Evolutionary conservation across 2,113 vertebrate species (phyloP).

Genomic region (Oncorhynchus mykiss): DNA sequence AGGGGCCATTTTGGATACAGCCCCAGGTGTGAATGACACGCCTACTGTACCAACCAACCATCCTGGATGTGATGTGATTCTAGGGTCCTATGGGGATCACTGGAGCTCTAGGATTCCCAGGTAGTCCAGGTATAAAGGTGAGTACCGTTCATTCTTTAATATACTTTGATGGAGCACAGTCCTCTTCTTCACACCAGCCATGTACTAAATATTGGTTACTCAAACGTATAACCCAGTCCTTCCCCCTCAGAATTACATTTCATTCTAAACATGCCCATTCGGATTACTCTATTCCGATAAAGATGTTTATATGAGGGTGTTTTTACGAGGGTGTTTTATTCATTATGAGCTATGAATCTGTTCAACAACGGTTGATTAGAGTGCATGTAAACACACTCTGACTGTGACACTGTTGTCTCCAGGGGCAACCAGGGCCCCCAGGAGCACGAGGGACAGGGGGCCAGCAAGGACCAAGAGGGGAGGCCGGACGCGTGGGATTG

Average conservation of each 20-base stretch:
- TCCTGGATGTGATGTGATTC: not conserved
- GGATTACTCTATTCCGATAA: not conserved
- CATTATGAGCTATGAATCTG: not conserved
- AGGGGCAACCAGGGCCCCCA: conserved; percentile 93
- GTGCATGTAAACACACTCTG: not conserved
- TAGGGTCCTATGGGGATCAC: conserved; percentile 90
- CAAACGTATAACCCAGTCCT: not conserved
- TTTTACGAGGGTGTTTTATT: not conserved
- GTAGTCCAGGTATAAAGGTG: conserved; percentile 91
- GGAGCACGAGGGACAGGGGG: conserved; percentile 89
- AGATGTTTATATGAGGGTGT: too few relatives aligned
- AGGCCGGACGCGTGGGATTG: conserved; percentile 81
- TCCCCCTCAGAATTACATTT: not conserved
- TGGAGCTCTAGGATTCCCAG: conserved; percentile 90
- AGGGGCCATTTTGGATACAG: not conserved
- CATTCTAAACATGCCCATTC: not conserved
- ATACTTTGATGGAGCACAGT: not conserved
- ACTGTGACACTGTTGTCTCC: not conserved
- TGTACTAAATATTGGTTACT: too few relatives aligned
- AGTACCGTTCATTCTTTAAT: conserved; percentile 17
- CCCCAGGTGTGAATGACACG: not conserved
- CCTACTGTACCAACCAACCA: not conserved
- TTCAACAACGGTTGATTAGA: too few relatives aligned
- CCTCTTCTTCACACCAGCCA: not conserved
- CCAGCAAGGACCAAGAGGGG: conserved; percentile 89